Conservation (phyloP, 2,797 vertebrate genomes). For the Brotula barbata region DNA sequence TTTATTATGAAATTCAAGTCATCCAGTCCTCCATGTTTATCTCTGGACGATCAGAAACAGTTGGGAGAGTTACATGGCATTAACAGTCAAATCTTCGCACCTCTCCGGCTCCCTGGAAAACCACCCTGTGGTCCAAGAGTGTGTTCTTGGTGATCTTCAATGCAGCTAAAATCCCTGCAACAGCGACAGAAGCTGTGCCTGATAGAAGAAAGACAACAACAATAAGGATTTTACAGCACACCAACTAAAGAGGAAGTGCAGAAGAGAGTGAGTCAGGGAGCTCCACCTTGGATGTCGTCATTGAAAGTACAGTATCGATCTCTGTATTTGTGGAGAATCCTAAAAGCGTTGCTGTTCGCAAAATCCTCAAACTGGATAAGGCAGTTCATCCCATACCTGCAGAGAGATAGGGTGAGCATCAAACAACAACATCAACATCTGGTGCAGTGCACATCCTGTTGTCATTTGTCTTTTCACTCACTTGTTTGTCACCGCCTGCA, state of each 20-base stretch:
- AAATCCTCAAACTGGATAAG: conserved; percentile 99
- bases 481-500: conserved; percentile 96
- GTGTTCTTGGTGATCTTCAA: conserved; percentile 92
- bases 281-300: conserved; percentile 94
- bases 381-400: conserved; percentile 95
- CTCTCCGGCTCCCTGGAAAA: conserved; percentile 98
- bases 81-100: conserved; percentile 65
- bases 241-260: conserved; percentile 94
- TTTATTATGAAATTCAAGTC: too few species aligned
- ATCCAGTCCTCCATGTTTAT: neutral
- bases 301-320: conserved; percentile 94
- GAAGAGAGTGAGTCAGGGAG: neutral
- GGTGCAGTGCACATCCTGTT: too few species aligned
- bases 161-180: conserved; percentile 90
- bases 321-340: conserved; percentile 95
- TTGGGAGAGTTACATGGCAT: conserved; percentile 2
- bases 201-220: conserved; percentile 25
- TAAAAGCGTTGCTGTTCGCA: conserved; percentile 95
- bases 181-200: conserved; percentile 96
- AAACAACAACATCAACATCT: neutral
- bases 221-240: too few species aligned
- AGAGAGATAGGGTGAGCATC: neutral
- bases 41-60: neutral
- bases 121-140: conserved; percentile 90
- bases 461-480: conserved; percentile 69